Percentiles rank a stretch among this genome's conserved stretches.
These are phyloP conservation scores for Emydura subglobosa DNA, from an alignment of 2,113 vertebrate genomes.

Conservation along the genomic window DNA sequence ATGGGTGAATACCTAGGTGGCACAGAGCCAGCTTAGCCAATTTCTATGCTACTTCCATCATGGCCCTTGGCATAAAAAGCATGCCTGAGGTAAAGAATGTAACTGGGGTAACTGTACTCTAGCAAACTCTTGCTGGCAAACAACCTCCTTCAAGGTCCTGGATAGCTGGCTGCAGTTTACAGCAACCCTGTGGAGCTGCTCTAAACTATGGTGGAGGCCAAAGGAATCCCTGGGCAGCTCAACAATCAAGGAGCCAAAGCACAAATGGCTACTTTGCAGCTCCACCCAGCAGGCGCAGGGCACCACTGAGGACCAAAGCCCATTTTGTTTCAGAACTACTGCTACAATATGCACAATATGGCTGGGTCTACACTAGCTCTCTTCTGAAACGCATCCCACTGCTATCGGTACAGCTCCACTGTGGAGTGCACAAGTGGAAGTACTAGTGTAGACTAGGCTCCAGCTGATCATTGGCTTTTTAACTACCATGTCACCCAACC, in stretches of 20 bases:
- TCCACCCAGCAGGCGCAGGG: not conserved
- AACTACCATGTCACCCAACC: rapidly evolving
- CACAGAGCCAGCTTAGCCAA: too few relatives aligned
- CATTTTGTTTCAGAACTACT: not conserved
- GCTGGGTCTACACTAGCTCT: not conserved
- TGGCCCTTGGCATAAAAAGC: not conserved
- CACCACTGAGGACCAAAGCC: not conserved
- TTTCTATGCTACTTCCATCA: not conserved
- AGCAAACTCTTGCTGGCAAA: not conserved
- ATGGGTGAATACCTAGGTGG: not conserved
- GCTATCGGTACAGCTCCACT: not conserved
- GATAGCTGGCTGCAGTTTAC: not conserved
- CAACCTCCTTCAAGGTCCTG: rapidly evolving
- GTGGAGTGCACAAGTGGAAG: not conserved
- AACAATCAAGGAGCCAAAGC: not conserved
- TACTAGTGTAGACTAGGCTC: not conserved
- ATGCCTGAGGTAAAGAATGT: not conserved
- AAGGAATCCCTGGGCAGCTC: not conserved
- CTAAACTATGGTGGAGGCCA: not conserved
- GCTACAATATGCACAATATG: not conserved
- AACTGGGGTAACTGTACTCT: not conserved
- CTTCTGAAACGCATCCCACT: not conserved
- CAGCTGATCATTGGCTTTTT: not conserved
- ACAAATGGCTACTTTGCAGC: not conserved
- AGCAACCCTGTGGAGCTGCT: rapidly evolving